Conservation (phyloP, 2,797 vertebrate genomes). For the Ara ararauna region DNA sequence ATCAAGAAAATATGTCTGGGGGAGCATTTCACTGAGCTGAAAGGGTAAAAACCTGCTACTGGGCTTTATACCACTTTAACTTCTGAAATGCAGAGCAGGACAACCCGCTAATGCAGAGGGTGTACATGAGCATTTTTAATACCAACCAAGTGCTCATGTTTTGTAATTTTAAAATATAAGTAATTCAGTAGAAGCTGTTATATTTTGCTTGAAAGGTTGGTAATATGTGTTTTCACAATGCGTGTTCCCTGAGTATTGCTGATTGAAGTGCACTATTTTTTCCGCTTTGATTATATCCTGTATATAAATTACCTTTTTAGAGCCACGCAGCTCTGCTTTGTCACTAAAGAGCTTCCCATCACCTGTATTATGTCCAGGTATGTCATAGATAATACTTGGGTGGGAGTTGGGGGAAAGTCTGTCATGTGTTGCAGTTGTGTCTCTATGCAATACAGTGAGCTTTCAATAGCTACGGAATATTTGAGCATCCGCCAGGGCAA, state of each 20-base stretch:
- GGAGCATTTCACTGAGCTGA: neutral
- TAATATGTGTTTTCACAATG: neutral
- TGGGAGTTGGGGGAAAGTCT: neutral
- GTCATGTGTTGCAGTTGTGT: neutral
- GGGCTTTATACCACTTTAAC: no score
- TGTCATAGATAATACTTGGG: neutral
- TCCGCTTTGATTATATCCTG: neutral
- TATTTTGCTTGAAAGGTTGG: neutral
- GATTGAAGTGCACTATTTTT: neutral
- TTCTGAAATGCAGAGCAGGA: neutral
- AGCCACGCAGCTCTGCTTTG: neutral
- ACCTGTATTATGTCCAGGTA: neutral
- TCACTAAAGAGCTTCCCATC: neutral
- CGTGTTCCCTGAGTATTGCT: neutral
- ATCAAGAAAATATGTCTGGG: rapidly evolving
- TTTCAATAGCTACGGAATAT: neutral
- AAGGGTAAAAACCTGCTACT: neutral
- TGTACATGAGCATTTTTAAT: neutral
- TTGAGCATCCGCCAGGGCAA: rapidly evolving
- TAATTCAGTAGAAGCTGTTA: neutral
- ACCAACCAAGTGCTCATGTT: neutral
- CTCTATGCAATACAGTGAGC: neutral
- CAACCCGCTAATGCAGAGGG: neutral
- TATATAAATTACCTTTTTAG: neutral
- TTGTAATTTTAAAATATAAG: neutral